These are phyloP conservation scores for Chymomyza procnemis DNA, from an alignment of 2,888 invertebrate genomes.

Conservation along the genomic window DNA sequence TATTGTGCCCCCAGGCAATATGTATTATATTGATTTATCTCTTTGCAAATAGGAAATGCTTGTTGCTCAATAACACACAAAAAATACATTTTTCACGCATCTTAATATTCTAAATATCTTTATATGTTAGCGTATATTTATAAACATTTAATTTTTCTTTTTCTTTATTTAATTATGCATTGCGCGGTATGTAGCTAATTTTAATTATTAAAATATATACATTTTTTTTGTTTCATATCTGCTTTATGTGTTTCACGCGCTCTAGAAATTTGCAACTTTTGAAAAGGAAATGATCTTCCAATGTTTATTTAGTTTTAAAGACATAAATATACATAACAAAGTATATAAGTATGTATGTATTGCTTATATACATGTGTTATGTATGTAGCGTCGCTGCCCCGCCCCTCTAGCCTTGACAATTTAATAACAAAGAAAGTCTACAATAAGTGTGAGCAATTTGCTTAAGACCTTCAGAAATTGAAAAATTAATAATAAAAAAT, in stretches of 20 bases:
- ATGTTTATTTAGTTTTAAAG: conserved; percentile 7
- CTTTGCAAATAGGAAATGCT: background rate
- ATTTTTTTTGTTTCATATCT: conserved; percentile 10
- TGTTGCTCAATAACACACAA: background rate
- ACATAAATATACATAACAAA: background rate
- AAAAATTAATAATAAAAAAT: conserved; percentile 33
- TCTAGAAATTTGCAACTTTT: background rate
- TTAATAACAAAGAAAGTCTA: background rate
- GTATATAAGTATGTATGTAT: conserved; percentile 5
- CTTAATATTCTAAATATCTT: conserved; percentile 6
- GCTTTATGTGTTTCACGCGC: conserved; percentile 26
- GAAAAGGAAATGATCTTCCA: conserved; percentile 2
- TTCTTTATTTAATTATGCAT: conserved; percentile 50
- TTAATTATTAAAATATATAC: background rate
- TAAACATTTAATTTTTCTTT: conserved; percentile 31
- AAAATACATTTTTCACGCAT: conserved; percentile 9
- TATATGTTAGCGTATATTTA: conserved; percentile 16
- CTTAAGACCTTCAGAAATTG: conserved; percentile 62
- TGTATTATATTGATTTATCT: background rate
- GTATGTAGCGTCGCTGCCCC: background rate
- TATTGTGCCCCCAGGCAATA: too few relatives aligned
- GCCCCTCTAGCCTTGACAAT: background rate
- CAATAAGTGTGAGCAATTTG: conserved; percentile 42
- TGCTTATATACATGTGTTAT: conserved; percentile 30
- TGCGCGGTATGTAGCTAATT: conserved; percentile 25